Evolutionary conservation across 2,113 vertebrate genomes (phyloP).

Genomic region (Paralichthys olivaceus): DNA sequence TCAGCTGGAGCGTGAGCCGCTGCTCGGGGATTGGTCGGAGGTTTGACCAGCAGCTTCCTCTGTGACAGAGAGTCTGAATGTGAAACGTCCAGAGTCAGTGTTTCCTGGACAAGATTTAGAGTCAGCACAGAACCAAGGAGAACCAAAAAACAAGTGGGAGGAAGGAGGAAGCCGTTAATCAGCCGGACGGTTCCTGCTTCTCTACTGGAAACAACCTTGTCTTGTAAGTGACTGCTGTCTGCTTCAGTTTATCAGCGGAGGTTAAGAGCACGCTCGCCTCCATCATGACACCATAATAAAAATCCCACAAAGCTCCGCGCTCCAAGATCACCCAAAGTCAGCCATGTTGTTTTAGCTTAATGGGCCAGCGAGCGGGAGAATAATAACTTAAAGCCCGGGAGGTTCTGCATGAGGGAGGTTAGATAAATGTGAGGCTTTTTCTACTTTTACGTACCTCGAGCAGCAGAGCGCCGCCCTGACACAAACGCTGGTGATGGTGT

Average conservation of each 20-base stretch:
- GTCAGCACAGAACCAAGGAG: background rate
- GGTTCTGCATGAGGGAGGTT: conserved; percentile 32
- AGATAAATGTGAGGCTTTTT: conserved; percentile 38
- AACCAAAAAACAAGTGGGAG: background rate
- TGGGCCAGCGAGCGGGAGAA: conserved; percentile 14
- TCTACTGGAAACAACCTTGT: conserved; percentile 34
- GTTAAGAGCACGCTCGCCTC: background rate
- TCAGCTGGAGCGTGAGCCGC: no score
- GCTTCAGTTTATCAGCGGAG: background rate
- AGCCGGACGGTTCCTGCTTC: background rate
- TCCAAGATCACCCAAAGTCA: background rate
- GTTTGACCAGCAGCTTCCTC: no score
- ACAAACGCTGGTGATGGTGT: conserved; percentile 46
- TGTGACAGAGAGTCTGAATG: no score
- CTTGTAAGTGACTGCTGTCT: conserved; percentile 27
- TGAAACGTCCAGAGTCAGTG: no score
- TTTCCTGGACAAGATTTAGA: background rate
- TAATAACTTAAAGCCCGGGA: conserved; percentile 56
- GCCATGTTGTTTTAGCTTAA: conserved; percentile 2
- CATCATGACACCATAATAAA: background rate
- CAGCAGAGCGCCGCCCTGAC: conserved; percentile 1
- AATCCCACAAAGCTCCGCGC: background rate
- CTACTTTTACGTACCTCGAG: background rate
- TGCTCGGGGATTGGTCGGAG: no score
- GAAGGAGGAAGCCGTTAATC: conserved; percentile 37